Evolutionary conservation across 2,888 invertebrate species (phyloP), one percentile per base, ranked within the genome.

Genomic region (Leptinotarsa haldemani): DNA sequence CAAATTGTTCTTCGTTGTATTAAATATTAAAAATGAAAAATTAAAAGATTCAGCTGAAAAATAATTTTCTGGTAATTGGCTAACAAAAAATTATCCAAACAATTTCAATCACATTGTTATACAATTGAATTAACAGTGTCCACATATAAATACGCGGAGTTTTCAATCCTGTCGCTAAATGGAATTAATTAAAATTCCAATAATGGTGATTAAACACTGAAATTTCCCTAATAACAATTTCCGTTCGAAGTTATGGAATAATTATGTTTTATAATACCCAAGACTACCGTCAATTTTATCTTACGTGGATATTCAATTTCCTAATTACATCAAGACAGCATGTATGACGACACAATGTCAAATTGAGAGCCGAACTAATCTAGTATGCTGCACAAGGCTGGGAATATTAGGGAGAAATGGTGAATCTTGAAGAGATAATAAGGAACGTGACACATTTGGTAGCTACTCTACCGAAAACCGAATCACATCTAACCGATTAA

Each of bases 311-410:
- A 61, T 61, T 61, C 18, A 61, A 61, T 61, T 61, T 61, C n/a
- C 61, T 40, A 61, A 61, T 61, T n/a, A 30, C 61, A 61, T 61
- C 16, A 30, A 61, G 61, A 40, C 22, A 25, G 61, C 61, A 40
- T 61, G 12, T 61, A 61, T 61, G 40, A 61, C 61, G n/a, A 9
- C 25, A 61, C 25, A 61, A 15, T 61, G 61, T 40, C 61, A 30
- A 61, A 40, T 40, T 61, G 40, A n/a, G 61, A 61, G 9, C 30
- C 9, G 40, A 40, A 40, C 40, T 61, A 40, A 30, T 61, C 61
- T 61, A 12, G 30, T 40, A 30, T 40, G 22, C 56, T 56, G 22
- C 56, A 56, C 25, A 56, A 20, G 56, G 18, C 20, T 20, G 12
- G 20, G 4, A 18, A 40, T 61, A 61, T 61, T 61, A 61, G 30